Percentiles rank a stretch among this genome's conserved stretches.
Evolutionary conservation across 2,113 vertebrate genomes (phyloP).

Genomic region (Hippotragus niger): DNA sequence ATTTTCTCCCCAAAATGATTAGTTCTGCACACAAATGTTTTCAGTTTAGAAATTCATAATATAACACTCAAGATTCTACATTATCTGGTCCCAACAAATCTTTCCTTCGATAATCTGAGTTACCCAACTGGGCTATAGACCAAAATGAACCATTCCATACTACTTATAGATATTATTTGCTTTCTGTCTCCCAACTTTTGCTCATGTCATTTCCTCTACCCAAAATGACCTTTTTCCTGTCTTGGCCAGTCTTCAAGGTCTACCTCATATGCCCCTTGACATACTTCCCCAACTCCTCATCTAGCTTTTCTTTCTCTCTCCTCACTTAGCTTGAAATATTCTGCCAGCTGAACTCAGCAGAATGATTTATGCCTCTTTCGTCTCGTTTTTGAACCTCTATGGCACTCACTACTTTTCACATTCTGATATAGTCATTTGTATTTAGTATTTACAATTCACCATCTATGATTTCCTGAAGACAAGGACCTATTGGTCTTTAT

Average conservation of each 20-base stretch:
- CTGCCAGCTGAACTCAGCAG: not conserved
- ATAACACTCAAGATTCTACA: not conserved
- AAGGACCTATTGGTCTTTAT: not conserved
- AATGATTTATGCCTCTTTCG: not conserved
- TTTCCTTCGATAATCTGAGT: not conserved
- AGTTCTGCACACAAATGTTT: constrained; percentile 7
- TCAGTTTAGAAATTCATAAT: constrained; percentile 31
- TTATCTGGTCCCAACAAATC: not conserved
- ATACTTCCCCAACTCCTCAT: not conserved
- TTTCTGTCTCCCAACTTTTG: not conserved
- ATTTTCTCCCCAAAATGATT: constrained; percentile 31
- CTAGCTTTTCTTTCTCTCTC: not conserved
- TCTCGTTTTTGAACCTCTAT: not conserved
- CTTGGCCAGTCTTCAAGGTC: not conserved
- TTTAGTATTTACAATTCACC: not conserved
- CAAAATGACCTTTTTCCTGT: not conserved
- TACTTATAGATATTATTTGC: not conserved
- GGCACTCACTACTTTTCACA: not conserved
- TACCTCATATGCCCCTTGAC: not conserved
- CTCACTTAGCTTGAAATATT: not conserved
- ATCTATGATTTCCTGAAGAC: not conserved
- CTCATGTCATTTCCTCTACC: not conserved
- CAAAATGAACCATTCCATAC: not conserved
- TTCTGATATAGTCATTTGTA: not conserved
- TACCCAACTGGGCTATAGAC: not conserved